phyloP scores from a whole-genome alignment of 1,140 invertebrate species.

The Aphis gossypii region DNA sequence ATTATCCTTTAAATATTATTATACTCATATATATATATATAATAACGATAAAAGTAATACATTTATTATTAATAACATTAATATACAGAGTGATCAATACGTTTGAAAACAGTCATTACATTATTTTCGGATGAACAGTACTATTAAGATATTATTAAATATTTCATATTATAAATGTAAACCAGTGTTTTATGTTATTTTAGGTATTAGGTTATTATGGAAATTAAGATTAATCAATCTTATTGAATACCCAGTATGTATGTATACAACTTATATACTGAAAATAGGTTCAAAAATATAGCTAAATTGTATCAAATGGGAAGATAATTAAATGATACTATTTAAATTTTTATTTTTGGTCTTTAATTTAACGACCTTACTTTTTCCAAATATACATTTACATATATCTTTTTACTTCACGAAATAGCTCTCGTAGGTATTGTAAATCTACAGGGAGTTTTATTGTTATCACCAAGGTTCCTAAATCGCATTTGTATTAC shows the following conservation, averaged over 20 bases:
- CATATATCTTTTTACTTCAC: background rate
- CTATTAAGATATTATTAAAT: too few relatives aligned
- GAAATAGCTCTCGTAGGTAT: background rate
- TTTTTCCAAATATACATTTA: background rate
- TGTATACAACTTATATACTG: too few relatives aligned
- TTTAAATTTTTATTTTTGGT: conserved; percentile 21
- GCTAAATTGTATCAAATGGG: background rate
- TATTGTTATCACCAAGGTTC: conserved; percentile 17
- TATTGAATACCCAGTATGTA: background rate
- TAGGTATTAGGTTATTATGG: too few relatives aligned
- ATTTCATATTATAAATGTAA: too few relatives aligned
- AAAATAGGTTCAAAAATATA: background rate
- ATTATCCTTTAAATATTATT: background rate
- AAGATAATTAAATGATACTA: background rate
- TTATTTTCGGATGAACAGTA: too few relatives aligned
- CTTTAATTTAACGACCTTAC: background rate
- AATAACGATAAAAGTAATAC: background rate
- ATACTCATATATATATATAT: background rate
- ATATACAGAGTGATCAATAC: background rate
- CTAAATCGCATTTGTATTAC: conserved; percentile 25
- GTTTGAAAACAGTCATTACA: too few relatives aligned
- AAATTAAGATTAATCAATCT: background rate
- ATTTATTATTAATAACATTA: background rate
- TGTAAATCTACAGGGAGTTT: background rate
- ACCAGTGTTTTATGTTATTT: too few relatives aligned